Base-by-base conservation (phyloP, 2,797 vertebrate species). In the Chlorospingus flavigularis region DNA sequence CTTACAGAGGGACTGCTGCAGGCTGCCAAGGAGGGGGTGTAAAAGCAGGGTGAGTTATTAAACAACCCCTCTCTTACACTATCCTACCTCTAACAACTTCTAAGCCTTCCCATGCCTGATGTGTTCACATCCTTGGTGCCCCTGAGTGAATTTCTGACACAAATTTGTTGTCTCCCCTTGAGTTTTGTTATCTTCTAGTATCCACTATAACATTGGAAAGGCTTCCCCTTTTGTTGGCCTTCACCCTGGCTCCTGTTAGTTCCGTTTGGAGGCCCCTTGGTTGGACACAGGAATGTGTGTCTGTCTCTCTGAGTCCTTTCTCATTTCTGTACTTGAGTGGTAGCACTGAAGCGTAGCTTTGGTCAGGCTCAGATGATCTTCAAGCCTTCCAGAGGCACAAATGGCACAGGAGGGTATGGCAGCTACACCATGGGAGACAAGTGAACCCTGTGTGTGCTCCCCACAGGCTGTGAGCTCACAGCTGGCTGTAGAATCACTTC, bases 11-110 rank as follows among this genome's bases (percentile, higher is more conserved):
- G 5, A 50, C 17, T 21, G 17, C 35, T 74, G 28, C 25, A 66
- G 33, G 48, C 14, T 85, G 43, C 54, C 23, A 21, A 24, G 39
- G 9, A 58, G 2, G 1, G 6, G 18, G 3, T 5, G 0, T 15
- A 62, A 79, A 58, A 63, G 9, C n/a, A 68, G 13, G 3, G 4
- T 2, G 4, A 51, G 12, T 18, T 60, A 6, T 43, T 57, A 7
- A 87, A 51, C 1, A 3, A 10, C 26, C 10, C 17, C 15, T 78
- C 35, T 28, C 19, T 72, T 23, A 4, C 2, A 7, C 5, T 57
- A 8, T 71, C 18, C 63, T 54, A 13, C 43, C 17, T 74, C 37
- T 70, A 12, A 31, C 0, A 1, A 10, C 40, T 57, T 61, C 48
- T 67, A 33, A 74, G 48, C 1, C 42, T 63, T 86, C 24, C 14